Evolutionary conservation across 2,888 invertebrate species (phyloP).

Genomic region (Trachelus iudaicus): DNA sequence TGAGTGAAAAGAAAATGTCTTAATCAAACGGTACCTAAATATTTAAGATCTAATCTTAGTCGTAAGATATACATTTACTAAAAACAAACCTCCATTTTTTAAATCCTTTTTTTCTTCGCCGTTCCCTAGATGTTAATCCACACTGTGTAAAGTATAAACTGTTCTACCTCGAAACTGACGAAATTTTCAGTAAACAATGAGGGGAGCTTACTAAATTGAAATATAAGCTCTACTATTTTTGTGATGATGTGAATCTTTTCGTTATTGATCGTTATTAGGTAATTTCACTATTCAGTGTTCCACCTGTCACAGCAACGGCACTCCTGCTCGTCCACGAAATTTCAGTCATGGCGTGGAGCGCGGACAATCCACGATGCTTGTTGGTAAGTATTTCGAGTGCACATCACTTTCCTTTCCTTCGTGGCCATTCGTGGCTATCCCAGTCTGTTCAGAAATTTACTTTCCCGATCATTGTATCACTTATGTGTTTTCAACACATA

Average conservation of each 20-base stretch:
- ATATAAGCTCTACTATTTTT: neutral
- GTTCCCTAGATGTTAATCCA: neutral
- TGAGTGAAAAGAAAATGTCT: neutral
- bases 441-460: too few species aligned
- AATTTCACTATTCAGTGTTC: constrained; percentile 49
- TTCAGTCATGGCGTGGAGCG: constrained; percentile 50
- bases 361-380: constrained; percentile 35
- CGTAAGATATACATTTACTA: neutral
- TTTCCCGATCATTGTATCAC: too few species aligned
- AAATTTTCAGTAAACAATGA: neutral
- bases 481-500: too few species aligned
- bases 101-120: neutral
- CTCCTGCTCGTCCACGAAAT: constrained; percentile 50
- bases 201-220: neutral
- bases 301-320: constrained; percentile 49
- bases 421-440: too few species aligned
- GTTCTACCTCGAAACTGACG: neutral
- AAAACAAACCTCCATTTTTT: constrained; percentile 1
- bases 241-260: constrained; percentile 15
- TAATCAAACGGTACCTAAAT: neutral
- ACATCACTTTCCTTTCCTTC: too few species aligned
- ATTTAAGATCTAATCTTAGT: neutral
- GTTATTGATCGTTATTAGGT: constrained; percentile 47
- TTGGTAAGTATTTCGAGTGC: constrained; percentile 17
- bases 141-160: neutral